Conservation (phyloP, 2,113 vertebrate species). For the Coreoperca whiteheadi region DNA sequence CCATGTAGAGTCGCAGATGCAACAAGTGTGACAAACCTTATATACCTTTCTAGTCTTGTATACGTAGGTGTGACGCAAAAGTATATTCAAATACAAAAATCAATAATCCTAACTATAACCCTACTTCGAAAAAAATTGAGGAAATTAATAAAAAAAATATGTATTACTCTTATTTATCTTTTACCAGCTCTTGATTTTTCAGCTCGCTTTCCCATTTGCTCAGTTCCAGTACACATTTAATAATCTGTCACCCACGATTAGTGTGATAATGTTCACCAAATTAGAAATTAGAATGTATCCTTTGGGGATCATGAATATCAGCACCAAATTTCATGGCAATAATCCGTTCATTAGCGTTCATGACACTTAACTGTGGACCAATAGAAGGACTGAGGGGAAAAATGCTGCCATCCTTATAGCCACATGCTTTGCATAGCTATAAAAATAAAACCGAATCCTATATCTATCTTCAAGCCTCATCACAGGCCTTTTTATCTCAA, state of each 20-base stretch:
- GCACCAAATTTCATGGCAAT: constrained; percentile 37
- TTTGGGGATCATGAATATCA: constrained; percentile 26
- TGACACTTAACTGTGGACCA: constrained; percentile 18
- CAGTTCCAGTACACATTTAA: constrained; percentile 8
- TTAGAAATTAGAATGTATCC: constrained; percentile 38
- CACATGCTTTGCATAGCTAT: constrained; percentile 1
- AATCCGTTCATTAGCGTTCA: constrained; percentile 37
- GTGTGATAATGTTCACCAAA: constrained; percentile 23
- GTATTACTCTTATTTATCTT: not conserved
- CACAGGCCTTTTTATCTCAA: not conserved
- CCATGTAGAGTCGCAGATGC: not conserved
- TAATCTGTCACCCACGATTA: constrained; percentile 11
- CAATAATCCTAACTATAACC: not conserved
- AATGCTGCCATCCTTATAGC: not conserved
- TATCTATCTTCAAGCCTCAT: not conserved
- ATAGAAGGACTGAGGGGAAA: not conserved
- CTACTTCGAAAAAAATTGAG: not conserved
- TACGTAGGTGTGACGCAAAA: not conserved
- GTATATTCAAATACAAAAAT: not conserved
- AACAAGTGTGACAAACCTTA: constrained; percentile 6
- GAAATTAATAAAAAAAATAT: not conserved
- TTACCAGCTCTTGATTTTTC: not conserved
- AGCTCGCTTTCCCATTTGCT: constrained; percentile 3
- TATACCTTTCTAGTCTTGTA: not conserved
- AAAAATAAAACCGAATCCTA: not conserved